Conservation (phyloP, 2,113 vertebrate species). For the Cercopithecus mona region DNA sequence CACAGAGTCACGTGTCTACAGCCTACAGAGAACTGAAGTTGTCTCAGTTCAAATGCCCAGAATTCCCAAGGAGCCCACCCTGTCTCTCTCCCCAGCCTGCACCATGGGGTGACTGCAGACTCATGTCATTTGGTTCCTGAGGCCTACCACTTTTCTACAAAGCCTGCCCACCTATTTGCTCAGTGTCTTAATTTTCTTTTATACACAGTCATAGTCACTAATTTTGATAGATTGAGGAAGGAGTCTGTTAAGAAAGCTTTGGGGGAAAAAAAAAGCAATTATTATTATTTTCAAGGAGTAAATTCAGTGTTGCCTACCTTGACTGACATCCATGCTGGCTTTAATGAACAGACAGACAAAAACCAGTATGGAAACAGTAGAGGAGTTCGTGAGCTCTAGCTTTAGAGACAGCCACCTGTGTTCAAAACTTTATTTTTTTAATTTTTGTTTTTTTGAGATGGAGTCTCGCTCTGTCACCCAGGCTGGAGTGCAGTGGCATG, state of each 20-base stretch:
- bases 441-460: no score
- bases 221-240: background rate
- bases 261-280: background rate
- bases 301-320: background rate
- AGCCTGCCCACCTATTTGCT: background rate
- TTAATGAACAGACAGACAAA: background rate
- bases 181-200: background rate
- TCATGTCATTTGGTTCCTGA: background rate
- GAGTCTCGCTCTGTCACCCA: no score
- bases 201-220: background rate
- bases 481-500: no score
- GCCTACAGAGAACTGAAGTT: background rate
- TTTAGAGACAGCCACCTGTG: background rate
- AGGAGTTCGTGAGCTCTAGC: background rate
- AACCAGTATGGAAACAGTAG: background rate
- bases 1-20: no score
- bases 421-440: background rate
- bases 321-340: background rate
- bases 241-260: background rate
- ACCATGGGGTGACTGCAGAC: background rate
- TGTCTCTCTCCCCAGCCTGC: background rate
- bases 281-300: background rate
- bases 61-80: background rate
- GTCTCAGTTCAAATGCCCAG: background rate
- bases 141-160: background rate